Conservation (phyloP, 2,888 invertebrate genomes). For the Chaitophorus viminalis region DNA sequence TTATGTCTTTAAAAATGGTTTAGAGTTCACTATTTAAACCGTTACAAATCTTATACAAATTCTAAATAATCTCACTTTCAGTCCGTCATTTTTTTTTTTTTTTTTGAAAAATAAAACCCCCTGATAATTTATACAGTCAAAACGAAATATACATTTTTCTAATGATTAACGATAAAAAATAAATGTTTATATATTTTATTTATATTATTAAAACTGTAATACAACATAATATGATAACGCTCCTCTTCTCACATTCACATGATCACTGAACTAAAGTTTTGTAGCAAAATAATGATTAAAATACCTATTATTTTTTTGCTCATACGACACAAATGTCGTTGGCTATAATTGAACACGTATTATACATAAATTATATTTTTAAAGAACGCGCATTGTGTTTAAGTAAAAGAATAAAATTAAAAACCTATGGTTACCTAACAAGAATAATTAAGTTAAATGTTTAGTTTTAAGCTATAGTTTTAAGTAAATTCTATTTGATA, state of each 20-base stretch:
- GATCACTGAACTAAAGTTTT: not conserved
- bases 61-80: not conserved
- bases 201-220: not conserved
- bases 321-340: constrained; percentile 6
- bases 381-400: constrained; percentile 38
- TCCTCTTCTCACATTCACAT: constrained; percentile 9
- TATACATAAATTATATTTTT: constrained; percentile 44
- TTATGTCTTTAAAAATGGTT: not conserved
- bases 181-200: no score
- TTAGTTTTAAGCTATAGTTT: constrained; percentile 50
- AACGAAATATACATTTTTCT: no score
- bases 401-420: constrained; percentile 42
- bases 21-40: not conserved
- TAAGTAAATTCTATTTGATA: constrained; percentile 35
- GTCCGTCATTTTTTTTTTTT: no score
- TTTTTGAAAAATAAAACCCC: no score
- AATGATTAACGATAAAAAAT: no score
- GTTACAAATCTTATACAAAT: not conserved
- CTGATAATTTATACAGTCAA: no score
- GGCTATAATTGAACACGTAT: constrained; percentile 33
- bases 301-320: constrained; percentile 7
- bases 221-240: not conserved
- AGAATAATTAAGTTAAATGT: constrained; percentile 50
- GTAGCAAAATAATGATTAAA: not conserved
- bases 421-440: constrained; percentile 57